Base-by-base conservation (phyloP, 2,888 invertebrate species). In the Hypomecis atomaria region DNA sequence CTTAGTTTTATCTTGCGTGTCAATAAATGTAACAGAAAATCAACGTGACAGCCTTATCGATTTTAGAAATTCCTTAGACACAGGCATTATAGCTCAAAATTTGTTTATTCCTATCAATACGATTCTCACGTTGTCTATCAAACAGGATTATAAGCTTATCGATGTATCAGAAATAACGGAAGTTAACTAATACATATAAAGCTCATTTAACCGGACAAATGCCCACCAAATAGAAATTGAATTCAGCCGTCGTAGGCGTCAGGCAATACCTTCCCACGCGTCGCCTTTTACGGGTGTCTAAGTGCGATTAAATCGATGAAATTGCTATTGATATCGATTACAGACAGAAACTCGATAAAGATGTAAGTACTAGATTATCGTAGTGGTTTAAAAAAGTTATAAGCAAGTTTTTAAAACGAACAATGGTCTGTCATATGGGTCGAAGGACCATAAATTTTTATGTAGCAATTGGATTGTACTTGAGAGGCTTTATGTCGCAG, bases 381-480 rank as follows among this genome's bases (percentile, higher is more conserved):
- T 64, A 52, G 33, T 43, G 45, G 44, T 45, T 40, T 45, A 34
- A 59, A 64, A 57, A 56, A 44, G 33, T 49, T 50, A 40, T 61
- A 38, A 57, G 43, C n/a, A 34, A 55, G 49, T 47, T 54, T 60
- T 44, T 52, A 47, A 23, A 50, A 63, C 48, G 40, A 59, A 68
- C 68, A 64, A 55, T 59, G 42, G 45, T 23, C 47, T 40, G 62
- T 50, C 43, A 70, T 65, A 65, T 67, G 65, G 69, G 62, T 70
- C 66, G 65, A 67, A 74, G 70, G 67, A 67, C 69, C 68, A 71
- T 75, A 69, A 75, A 71, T 44, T 52, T 64, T 66, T 56, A 53
- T 60, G 66, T 64, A 54, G 62, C 63, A 40, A 64, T 67, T 60
- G 55, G 65, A 66, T 64, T 52, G 55, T 65, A 70, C 69, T 65